Conservation (phyloP, 2,113 vertebrate genomes). For the Myotis davidii region DNA sequence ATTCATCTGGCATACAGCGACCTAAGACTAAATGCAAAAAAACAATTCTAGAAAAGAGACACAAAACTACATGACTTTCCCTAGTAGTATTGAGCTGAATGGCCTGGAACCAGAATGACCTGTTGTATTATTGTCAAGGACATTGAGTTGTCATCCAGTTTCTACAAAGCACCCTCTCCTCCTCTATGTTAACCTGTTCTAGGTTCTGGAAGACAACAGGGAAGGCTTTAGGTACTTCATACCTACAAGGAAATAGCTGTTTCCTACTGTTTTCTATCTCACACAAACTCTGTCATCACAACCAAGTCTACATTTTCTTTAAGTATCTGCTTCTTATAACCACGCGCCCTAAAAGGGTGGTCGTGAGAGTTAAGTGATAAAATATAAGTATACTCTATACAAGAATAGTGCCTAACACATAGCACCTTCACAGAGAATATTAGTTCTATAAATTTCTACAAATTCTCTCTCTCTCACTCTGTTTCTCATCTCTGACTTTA, state of each 20-base stretch:
- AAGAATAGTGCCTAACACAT: neutral
- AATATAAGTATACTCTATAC: neutral
- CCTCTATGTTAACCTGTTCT: neutral
- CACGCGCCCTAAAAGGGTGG: neutral
- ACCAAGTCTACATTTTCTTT: neutral
- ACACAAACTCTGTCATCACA: neutral
- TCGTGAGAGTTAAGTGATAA: neutral
- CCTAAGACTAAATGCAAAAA: neutral
- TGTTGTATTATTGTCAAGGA: neutral
- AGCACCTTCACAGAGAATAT: neutral
- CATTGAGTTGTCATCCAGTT: neutral
- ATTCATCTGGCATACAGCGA: neutral
- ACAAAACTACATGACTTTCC: neutral
- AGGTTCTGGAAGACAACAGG: neutral
- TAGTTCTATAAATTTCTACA: neutral
- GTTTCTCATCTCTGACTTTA: neutral
- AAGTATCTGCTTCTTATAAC: neutral
- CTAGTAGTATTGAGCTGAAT: neutral
- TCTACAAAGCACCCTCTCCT: neutral
- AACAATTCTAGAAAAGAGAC: neutral
- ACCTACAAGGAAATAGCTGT: neutral
- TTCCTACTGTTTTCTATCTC: neutral
- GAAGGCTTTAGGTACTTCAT: neutral
- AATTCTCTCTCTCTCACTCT: neutral
- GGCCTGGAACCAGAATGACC: neutral